Evolutionary conservation across 2,888 invertebrate genomes (phyloP).

Genomic region (Hypena proboscidalis): DNA sequence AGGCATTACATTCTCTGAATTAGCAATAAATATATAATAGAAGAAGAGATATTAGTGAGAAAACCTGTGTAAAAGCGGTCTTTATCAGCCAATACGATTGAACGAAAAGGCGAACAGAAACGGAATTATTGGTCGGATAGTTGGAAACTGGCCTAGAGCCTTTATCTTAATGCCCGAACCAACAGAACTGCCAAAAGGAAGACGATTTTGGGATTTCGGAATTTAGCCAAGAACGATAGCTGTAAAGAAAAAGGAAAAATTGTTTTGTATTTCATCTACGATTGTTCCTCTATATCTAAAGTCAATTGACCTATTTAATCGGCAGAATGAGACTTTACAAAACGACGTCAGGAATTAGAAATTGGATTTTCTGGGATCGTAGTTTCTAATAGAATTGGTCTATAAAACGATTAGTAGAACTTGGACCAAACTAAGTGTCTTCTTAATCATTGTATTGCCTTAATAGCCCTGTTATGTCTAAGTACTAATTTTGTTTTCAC

Average conservation of each 20-base stretch:
- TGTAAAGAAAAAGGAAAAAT: too few species aligned
- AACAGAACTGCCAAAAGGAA: too few species aligned
- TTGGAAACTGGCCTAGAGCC: neutral
- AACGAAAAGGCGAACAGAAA: slow-evolving; percentile 3
- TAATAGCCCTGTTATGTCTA: slow-evolving; percentile 51
- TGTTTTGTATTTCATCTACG: too few species aligned
- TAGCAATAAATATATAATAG: too few species aligned
- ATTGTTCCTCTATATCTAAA: too few species aligned
- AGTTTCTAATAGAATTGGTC: slow-evolving; percentile 22
- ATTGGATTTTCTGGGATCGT: neutral
- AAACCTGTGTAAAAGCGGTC: neutral
- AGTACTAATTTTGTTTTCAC: too few species aligned
- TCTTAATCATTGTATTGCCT: slow-evolving; percentile 37
- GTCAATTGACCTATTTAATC: too few species aligned
- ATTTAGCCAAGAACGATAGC: too few species aligned
- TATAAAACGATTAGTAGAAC: slow-evolving; percentile 11
- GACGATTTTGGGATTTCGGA: too few species aligned
- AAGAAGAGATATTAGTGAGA: neutral
- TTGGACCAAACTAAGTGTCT: slow-evolving; percentile 17
- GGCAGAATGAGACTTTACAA: too few species aligned
- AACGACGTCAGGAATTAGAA: too few species aligned
- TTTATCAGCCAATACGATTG: neutral
- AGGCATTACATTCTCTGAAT: too few species aligned
- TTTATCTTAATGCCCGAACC: neutral
- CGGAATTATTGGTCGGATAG: neutral